These are phyloP conservation scores for Antheraea yamamai DNA, from an alignment of 2,888 invertebrate genomes.

Conservation along the genomic window DNA sequence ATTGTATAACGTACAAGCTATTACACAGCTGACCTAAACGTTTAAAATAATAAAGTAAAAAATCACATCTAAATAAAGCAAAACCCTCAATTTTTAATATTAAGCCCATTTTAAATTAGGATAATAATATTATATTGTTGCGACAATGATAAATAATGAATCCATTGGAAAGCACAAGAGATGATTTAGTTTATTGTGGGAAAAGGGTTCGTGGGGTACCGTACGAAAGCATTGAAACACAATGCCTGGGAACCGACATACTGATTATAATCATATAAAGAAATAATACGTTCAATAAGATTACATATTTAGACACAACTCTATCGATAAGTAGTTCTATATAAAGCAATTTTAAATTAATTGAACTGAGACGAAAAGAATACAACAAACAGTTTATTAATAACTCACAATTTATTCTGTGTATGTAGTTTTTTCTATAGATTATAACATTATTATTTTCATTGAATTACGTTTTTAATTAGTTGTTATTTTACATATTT, in stretches of 20 bases:
- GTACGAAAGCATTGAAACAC: constrained; percentile 30
- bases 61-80: too few species aligned
- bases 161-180: constrained; percentile 30
- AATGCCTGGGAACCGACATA: constrained; percentile 36
- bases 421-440: background rate
- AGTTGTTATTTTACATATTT: background rate
- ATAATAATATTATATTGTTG: background rate
- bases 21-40: too few species aligned
- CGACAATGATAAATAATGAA: constrained; percentile 26
- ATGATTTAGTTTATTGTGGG: constrained; percentile 31
- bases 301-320: background rate
- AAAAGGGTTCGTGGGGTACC: constrained; percentile 35
- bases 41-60: too few species aligned
- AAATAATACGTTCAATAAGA: background rate
- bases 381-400: background rate
- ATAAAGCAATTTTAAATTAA: background rate
- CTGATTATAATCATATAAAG: constrained; percentile 10
- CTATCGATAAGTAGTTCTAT: background rate
- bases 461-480: background rate
- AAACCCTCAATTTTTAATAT: too few species aligned
- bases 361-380: background rate
- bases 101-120: too few species aligned
- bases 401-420: background rate
- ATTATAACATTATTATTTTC: background rate
- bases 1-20: too few species aligned